A percentile compares a stretch with the other conserved stretches of the same genome.
Evolutionary conservation across 2,888 invertebrate genomes (phyloP).

Genomic region (Leptinotarsa rubiginosa): DNA sequence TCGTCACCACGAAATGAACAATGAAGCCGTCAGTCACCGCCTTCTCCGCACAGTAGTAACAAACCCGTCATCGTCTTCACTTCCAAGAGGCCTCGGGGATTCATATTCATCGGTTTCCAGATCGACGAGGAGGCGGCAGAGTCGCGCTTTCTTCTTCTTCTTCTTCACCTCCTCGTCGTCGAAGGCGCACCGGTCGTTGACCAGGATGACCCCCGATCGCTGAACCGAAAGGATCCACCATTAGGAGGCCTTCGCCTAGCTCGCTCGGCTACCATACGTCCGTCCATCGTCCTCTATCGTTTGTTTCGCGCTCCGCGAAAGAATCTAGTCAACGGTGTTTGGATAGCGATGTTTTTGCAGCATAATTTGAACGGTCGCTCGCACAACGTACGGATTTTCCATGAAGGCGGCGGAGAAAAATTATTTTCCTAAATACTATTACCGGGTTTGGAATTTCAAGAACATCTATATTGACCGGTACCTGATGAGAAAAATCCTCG

Average conservation of each 20-base stretch:
- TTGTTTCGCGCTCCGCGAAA: constrained; percentile 28
- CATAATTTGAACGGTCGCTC: not conserved
- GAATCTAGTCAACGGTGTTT: constrained; percentile 13
- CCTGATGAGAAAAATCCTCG: no score
- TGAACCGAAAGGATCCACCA: constrained; percentile 55
- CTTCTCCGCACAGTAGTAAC: constrained; percentile 12
- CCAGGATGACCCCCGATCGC: constrained; percentile 57
- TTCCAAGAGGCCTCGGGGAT: constrained; percentile 8
- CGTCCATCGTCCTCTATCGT: constrained; percentile 14
- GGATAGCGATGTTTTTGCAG: not conserved
- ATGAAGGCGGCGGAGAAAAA: not conserved
- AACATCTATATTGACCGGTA: no score
- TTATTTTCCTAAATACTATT: no score
- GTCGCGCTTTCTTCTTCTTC: constrained; percentile 10
- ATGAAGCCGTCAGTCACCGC: constrained; percentile 13
- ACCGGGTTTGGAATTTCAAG: no score
- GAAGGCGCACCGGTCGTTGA: constrained; percentile 52
- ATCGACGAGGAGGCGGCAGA: constrained; percentile 28
- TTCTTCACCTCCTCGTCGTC: not conserved
- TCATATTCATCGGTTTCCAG: constrained; percentile 1
- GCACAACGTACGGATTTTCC: not conserved
- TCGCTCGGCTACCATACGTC: constrained; percentile 17
- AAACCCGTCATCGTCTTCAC: not conserved
- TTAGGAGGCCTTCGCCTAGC: constrained; percentile 6
- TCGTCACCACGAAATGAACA: not conserved